Evolutionary conservation across 2,113 vertebrate genomes (phyloP), one percentile per base, ranked within the genome.

Genomic region (Abramis brama): DNA sequence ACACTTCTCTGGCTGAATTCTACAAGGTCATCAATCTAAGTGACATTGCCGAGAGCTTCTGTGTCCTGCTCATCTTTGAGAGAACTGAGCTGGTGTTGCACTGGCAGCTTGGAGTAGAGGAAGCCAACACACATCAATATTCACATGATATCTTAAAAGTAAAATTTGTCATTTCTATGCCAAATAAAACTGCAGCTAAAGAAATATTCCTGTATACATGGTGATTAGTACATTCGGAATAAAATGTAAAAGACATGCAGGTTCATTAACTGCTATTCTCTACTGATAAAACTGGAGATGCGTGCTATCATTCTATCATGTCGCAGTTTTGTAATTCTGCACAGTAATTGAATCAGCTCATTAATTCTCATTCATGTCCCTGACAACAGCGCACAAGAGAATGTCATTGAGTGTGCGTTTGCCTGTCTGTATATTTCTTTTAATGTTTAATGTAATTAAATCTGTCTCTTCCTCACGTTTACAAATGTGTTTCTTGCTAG

Each of bases 21-120:
- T 57, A 52, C 76, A 82, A 79, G 45, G 27, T 78, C 81, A 86
- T 55, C 82, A 82, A 82, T 84, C 59, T 6, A 15, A 33, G n/a
- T 52, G 66, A 39, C 73, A 70, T 78, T 82, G 70, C 45, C 45
- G 25, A 76, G 66, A 77, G 57, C 78, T 81, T 50, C 36, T 39
- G 27, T 39, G 27, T 73, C 19, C 36, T 3, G 10, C 5, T 30
- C 12, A 73, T 83, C 33, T 73, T 74, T 47, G 59, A 19, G 17
- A 50, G 25, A 59, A 57, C 19, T 47, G 70, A 64, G 59, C 57
- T 50, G 17, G 5, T 50, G 64, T 73, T 71, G 33, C 43, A 30
- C 11, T 47, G 66, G 82, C 59, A 64, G 43, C 3, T 47, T 84
- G 27, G 21, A 77, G 78, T 6, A 13, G 11, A 79, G 55, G 52